Base-by-base conservation (phyloP, 2,113 vertebrate genomes). In the Progne subis region DNA sequence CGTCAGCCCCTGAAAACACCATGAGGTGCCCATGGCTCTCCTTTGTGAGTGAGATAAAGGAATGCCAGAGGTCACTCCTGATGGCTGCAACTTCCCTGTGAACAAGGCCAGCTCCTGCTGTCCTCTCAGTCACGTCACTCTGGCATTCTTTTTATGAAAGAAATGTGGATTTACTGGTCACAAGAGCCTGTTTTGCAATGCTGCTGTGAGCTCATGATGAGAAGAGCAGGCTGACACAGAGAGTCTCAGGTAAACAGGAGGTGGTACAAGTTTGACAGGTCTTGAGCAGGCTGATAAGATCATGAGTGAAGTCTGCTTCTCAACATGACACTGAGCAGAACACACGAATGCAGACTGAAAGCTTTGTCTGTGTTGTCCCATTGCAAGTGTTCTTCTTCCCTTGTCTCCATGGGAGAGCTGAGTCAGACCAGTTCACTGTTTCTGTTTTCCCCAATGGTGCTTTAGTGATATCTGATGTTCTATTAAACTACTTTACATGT, bases 101-200 rank as follows among this genome's bases (percentile, higher is more conserved):
- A 80, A 69, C 43, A 77, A 71, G n/a, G 37, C 47, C 19, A 85
- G 37, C 71, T 90, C 49, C 64, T 69, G 31, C 32, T 88, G 55
- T 32, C 41, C 41, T 69, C 55, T 65, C 46, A 46, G 80, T 20
- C 55, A 18, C 25, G 21, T 70, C 83, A 63, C 57, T 75, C 61
- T 95, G 80, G 25, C 64, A 89, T 85, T 74, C 63, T 28, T 86
- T 86, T 68, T 81, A 52, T 55, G 56, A 59, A 43, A 90, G 29
- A 85, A 95, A 95, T 86, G 43, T 78, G 82, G 52, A 57, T 92
- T 92, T 90, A 50, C 76, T 74, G 80, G 86, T 70, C 79, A 75
- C 31, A 82, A 46, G 46, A 61, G 18, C 24, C 65, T 74, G 68
- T 92, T 97, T 92, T 86, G 94, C 79, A 95, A 86, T 2, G 13